Percentiles rank a stretch among this genome's conserved stretches.
Conservation (phyloP, 2,888 invertebrate species). For the Tetropium fuscum region DNA sequence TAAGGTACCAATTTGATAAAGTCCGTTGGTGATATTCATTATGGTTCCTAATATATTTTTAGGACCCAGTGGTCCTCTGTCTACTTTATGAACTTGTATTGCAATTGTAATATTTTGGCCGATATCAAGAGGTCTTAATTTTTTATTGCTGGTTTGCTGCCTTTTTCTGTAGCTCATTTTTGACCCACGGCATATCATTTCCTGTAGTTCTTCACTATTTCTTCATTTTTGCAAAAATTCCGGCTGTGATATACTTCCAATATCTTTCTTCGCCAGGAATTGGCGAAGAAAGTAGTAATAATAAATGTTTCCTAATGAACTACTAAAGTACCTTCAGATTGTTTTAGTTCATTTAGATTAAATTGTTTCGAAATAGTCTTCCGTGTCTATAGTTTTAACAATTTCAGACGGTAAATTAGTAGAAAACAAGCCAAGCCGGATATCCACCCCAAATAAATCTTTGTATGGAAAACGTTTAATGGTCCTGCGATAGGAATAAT, state of each 20-base stretch:
- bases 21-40: conserved; percentile 21
- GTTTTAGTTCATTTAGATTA: not conserved
- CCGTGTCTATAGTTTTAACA: too few species aligned
- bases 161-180: conserved; percentile 31
- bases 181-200: conserved; percentile 20
- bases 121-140: conserved; percentile 29
- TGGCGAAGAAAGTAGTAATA: not conserved
- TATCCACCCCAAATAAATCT: not conserved
- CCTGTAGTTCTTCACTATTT: conserved; percentile 3
- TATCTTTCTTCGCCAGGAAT: not conserved
- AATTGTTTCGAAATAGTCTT: not conserved
- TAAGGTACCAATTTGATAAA: conserved; percentile 26
- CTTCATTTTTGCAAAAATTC: not conserved
- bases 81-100: too few species aligned
- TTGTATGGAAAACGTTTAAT: not conserved
- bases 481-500: not conserved
- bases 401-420: not conserved
- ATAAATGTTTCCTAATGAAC: not conserved
- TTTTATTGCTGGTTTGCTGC: conserved; percentile 23
- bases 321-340: not conserved
- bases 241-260: not conserved
- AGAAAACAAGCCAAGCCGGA: too few species aligned
- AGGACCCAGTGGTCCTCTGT: conserved; percentile 27
- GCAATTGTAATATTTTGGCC: conserved; percentile 25
- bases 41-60: conserved; percentile 37